These are phyloP conservation scores for Oryzias javanicus DNA, from an alignment of 2,113 vertebrate genomes.

Conservation along the genomic window DNA sequence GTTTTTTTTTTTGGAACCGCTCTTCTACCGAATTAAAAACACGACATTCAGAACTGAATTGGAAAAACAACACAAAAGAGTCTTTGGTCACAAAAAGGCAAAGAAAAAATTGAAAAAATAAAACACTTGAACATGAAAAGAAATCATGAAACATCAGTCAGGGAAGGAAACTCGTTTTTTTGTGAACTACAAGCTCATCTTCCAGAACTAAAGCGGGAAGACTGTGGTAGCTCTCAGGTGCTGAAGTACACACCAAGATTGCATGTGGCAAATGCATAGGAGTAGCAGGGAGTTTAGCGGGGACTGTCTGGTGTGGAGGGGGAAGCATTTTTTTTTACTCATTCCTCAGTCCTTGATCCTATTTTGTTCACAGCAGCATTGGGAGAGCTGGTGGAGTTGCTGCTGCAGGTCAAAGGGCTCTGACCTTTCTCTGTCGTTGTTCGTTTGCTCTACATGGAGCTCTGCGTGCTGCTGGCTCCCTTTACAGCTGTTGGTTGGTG, in stretches of 20 bases:
- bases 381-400: slow-evolving; percentile 87
- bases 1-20: slow-evolving; percentile 13
- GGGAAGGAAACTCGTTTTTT: slow-evolving; percentile 36
- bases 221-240: slow-evolving; percentile 72
- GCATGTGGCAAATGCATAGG: slow-evolving; percentile 77
- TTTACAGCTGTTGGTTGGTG: slow-evolving; percentile 85
- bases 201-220: slow-evolving; percentile 67
- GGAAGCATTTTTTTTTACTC: slow-evolving; percentile 45
- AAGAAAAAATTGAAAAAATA: slow-evolving; percentile 61
- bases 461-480: slow-evolving; percentile 78
- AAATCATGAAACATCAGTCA: slow-evolving; percentile 39
- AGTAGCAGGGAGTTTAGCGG: slow-evolving; percentile 44
- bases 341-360: slow-evolving; percentile 23
- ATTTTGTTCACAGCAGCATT: slow-evolving; percentile 78
- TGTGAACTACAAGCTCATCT: slow-evolving; percentile 34
- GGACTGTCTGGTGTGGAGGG: slow-evolving; percentile 27
- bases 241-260: slow-evolving; percentile 71
- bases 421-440: slow-evolving; percentile 74
- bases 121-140: slow-evolving; percentile 56
- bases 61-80: slow-evolving; percentile 74
- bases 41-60: slow-evolving; percentile 60
- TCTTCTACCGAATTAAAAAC: slow-evolving; percentile 59
- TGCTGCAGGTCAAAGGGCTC: slow-evolving; percentile 78
- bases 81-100: slow-evolving; percentile 92
- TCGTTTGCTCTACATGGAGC: slow-evolving; percentile 79